Base-by-base conservation (phyloP, 2,113 vertebrate genomes). In the Myotis brandtii region DNA sequence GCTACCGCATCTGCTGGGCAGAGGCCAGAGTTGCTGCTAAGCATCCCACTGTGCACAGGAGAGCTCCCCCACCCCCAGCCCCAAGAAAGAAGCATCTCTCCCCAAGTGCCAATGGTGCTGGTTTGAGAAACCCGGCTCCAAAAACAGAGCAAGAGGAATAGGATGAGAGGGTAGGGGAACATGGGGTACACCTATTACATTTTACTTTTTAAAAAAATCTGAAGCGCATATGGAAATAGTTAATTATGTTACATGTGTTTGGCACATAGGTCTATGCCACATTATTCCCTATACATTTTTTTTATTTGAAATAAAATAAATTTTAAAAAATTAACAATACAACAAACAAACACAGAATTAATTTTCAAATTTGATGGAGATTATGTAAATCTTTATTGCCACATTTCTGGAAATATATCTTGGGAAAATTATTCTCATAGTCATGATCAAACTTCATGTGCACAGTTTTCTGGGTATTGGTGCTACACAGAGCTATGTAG, bases 361-460 rank as follows among this genome's bases (percentile, higher is more conserved):
- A 6, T 56, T 89, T 84, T 40, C 50, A 40, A 80, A 86, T 93
- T n/a, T 89, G 34, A 91, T 56, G 17, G 23, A 56, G 27, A 25
- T 91, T 83, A 87, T 0, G 2, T 76, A 90, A 70, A 48, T 92
- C 3, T 93, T 93, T 56, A 43, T n/a, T 86, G 43, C 5, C 4
- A 40, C 89, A 50, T 80, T 95, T 94, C 69, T 90, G 56, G 11
- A 84, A 84, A 90, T 52, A 48, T 18, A 70, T 76, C 86, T 95
- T 70, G 13, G 30, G 72, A 87, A 87, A 84, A 87, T 37, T 87
- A 93, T 56, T 93, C 40, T 81, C 48, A 79, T 21, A 91, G 17
- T 75, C 59, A 52, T 52, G 70, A 76, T 34, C 30, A 94, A 21
- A 86, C 69, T 88, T 75, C 64, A 79, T 79, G 40, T 83, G 46